phyloP scores from a whole-genome alignment of 2,888 invertebrate species.

The Tipula lateralis region DNA sequence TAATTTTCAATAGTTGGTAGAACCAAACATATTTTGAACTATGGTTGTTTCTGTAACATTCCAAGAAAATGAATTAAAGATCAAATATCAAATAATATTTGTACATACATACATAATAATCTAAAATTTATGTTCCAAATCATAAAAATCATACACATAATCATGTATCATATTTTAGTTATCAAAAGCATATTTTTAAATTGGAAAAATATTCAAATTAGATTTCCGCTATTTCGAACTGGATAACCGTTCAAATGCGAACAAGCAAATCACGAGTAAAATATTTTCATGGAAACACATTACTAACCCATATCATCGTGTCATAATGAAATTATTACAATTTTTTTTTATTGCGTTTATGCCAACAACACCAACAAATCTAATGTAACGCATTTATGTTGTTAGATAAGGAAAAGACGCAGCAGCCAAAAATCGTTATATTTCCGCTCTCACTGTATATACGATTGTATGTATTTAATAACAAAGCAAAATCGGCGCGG shows the following conservation, averaged over 20 bases:
- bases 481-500: background rate
- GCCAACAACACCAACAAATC: background rate
- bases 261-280: background rate
- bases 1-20: too few relatives aligned
- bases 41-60: too few relatives aligned
- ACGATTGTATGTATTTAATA: background rate
- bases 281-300: background rate
- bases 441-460: background rate
- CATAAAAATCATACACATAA: background rate
- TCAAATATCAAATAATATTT: background rate
- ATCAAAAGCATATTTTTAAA: constrained; percentile 6
- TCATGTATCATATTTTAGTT: background rate
- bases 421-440: constrained; percentile 7
- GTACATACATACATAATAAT: background rate
- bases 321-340: background rate
- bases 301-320: constrained; percentile 19
- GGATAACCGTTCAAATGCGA: background rate
- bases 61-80: background rate
- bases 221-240: background rate
- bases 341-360: background rate
- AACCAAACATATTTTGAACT: too few relatives aligned
- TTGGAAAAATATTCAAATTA: constrained; percentile 19
- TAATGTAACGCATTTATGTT: background rate
- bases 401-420: background rate
- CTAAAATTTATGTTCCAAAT: background rate